phyloP scores from a whole-genome alignment of 2,113 vertebrate genomes.

The Coregonus clupeaformis region DNA sequence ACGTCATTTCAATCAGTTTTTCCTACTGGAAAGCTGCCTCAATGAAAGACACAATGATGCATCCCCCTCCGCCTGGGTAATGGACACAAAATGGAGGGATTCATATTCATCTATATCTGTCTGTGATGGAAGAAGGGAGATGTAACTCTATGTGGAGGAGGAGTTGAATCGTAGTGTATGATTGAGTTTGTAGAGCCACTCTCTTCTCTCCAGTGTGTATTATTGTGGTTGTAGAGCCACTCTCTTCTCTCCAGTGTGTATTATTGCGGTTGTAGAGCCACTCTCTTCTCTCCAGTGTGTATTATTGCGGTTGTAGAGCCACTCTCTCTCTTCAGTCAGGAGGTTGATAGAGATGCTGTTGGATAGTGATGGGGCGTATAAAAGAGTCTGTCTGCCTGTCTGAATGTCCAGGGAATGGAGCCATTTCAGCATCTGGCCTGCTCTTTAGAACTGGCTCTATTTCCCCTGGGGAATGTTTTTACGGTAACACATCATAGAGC shows the following conservation, averaged over 20 bases:
- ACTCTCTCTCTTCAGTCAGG: too few species aligned
- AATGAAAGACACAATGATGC: background rate
- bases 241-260: too few species aligned
- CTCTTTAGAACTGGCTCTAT: background rate
- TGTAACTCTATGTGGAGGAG: background rate
- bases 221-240: too few species aligned
- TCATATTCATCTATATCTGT: background rate
- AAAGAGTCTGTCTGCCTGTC: background rate
- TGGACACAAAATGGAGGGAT: background rate
- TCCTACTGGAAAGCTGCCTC: too few species aligned
- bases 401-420: background rate
- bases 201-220: too few species aligned
- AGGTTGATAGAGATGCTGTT: background rate
- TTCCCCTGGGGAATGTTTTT: background rate
- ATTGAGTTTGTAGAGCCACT: too few species aligned
- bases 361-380: background rate
- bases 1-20: too few species aligned
- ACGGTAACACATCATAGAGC: background rate
- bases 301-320: too few species aligned
- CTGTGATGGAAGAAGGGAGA: background rate
- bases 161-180: background rate
- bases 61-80: background rate
- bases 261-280: too few species aligned
- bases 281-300: too few species aligned
- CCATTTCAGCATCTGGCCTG: background rate